Evolutionary conservation across 2,888 invertebrate genomes (phyloP).

Genomic region (Leptothorax acervorum): DNA sequence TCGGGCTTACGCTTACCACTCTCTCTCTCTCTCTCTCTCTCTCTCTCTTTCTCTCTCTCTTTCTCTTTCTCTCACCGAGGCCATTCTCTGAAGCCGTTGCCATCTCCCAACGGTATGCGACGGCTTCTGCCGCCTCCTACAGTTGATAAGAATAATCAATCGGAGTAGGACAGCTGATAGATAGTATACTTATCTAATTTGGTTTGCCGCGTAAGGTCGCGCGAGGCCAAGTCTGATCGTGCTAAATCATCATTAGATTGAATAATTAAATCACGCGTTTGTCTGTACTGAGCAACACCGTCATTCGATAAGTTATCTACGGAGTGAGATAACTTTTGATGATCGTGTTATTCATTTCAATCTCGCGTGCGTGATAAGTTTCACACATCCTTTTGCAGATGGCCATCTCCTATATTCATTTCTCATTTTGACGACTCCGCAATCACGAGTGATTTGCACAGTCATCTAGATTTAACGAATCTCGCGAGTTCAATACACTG

Average conservation of each 20-base stretch:
- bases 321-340: background rate
- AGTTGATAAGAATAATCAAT: background rate
- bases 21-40: background rate
- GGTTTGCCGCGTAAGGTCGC: background rate
- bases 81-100: background rate
- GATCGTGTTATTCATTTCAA: background rate
- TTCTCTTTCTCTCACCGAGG: background rate
- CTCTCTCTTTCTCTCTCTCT: background rate
- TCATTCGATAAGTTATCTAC: slow-evolving; percentile 35
- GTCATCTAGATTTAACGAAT: background rate
- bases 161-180: background rate
- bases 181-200: background rate
- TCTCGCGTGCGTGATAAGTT: background rate
- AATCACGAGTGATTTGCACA: background rate
- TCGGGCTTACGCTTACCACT: no score
- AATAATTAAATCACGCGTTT: background rate
- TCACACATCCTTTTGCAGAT: slow-evolving; percentile 7
- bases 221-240: background rate
- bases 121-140: background rate
- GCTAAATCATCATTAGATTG: background rate
- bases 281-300: slow-evolving; percentile 1
- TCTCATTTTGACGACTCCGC: background rate
- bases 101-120: slow-evolving; percentile 10
- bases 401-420: background rate
- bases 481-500: background rate